Evolutionary conservation across 2,113 vertebrate genomes (phyloP), one percentile per base, ranked within the genome.

Genomic region (Papio anubis): DNA sequence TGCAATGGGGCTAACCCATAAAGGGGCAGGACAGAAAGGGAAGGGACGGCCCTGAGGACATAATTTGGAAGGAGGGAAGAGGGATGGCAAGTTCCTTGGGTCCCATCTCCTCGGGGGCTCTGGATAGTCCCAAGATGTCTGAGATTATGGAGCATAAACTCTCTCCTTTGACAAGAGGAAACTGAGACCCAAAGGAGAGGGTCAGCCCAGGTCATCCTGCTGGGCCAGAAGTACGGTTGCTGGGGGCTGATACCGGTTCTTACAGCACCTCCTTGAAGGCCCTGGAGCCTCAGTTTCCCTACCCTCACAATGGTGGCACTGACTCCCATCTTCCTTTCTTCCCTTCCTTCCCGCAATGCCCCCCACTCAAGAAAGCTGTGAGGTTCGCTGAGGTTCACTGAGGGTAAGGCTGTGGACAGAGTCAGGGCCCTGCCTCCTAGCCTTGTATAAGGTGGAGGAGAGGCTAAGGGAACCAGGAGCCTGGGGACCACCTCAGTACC

Each of bases 331-430:
- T 55, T 78, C 59, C 61, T 25, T 82, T 57, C 68, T 38, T 40
- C 68, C 32, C 30, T 50, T 23, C 6, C 7, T 32, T n/a, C 17
- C 0, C 17, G 0, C 38, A 2, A 6, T 30, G 32, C 1, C 25
- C 50, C 17, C 0, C 35, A 2, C 9, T 55, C 68, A 5, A 70
- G 78, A 18, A 95, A 86, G 50, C 64, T 7, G 16, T 43, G 66
- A 64, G 8, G 43, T 6, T 79, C 81, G 57, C 40, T 43, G 66
- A 64, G 8, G 43, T 6, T 79, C 87, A 66, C 40, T 1, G 2
- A 86, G 0, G 2, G 43, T 35, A 81, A 50, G 55, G 10, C 81
- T 45, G 8, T 38, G 13, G 55, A 38, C 14, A 27, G 32, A 1
- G 40, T 84, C 59, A n/a, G n/a, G 20, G 2, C 55, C 9, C 72